A percentile compares a stretch with the other conserved stretches of the same genome.
phyloP scores from a whole-genome alignment of 30 jellyfish, hydroid and myxozoan genomes.

The Chrysaora quinquecirrha region DNA sequence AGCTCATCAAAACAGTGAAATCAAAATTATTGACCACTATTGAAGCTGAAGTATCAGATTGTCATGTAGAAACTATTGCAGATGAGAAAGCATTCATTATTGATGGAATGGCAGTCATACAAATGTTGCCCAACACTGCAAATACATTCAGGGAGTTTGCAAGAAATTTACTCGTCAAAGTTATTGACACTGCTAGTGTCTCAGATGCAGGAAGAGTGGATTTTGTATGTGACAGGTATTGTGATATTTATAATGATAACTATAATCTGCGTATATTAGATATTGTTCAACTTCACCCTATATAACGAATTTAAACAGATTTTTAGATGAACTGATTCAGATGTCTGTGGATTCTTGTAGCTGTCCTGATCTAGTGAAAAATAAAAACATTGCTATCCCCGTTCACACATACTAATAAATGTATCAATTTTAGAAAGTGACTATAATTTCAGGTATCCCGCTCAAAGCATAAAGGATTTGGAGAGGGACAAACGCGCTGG shows the following conservation, averaged over 20 bases:
- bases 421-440: too few species aligned
- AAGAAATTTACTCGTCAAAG: background rate
- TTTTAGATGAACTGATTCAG: too few species aligned
- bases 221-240: constrained; percentile 55
- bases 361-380: too few species aligned
- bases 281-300: too few species aligned
- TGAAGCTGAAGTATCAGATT: constrained; percentile 23
- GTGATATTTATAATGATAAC: too few species aligned
- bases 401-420: too few species aligned
- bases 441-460: too few species aligned
- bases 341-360: too few species aligned
- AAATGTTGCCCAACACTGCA: constrained; percentile 23
- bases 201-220: constrained; percentile 57
- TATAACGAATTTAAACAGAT: too few species aligned
- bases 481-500: constrained; percentile 64
- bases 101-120: constrained; percentile 76
- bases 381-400: too few species aligned
- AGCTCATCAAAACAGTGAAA: constrained; percentile 31
- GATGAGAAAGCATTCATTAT: constrained; percentile 36
- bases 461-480: constrained; percentile 57
- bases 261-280: too few species aligned
- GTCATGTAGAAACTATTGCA: background rate
- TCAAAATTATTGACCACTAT: constrained; percentile 33
- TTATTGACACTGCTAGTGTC: constrained; percentile 16
- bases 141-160: constrained; percentile 52